Evolutionary conservation across 2,797 vertebrate genomes (phyloP), one percentile per base, ranked within the genome.

Genomic region (Danio jaintianensis): DNA sequence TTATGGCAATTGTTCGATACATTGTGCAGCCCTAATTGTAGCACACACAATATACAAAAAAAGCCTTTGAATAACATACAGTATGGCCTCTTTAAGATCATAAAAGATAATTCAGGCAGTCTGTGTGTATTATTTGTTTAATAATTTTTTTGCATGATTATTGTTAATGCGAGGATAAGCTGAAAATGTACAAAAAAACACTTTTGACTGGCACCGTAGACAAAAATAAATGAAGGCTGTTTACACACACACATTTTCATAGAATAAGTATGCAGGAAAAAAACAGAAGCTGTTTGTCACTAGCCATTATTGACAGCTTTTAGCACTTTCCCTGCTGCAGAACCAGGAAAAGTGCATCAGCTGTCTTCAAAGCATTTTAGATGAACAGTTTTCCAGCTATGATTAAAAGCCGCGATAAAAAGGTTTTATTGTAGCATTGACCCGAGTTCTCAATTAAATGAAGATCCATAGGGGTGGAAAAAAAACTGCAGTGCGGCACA

Each of bases 361-460:
- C 66, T 18, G 36, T 38, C 43, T 61, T 69, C 12, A 40, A 10
- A 68, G 29, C 10, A 3, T 48, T 36, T 36, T 75, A 61, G 76
- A 61, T 78, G 5, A 61, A 78, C 66, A 29, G 66, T 78, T 78
- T 52, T 69, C 36, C 22, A 48, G 22, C 64, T 15, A 61, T 78
- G 43, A 78, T 70, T 61, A 78, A 78, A 78, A 61, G 18, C 53
- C 55, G 12, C 7, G 13, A 22, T 70, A 42, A 70, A 78, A 29
- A 50, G 53, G 43, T 78, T 69, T 78, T 61, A 78, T 78, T 72
- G 67, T 52, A 36, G 48, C 38, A 53, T 62, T 63, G 68, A 53
- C 78, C 59, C 59, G 52, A 18, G 47, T 53, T 42, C 20, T 55
- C 45, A 5, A 13, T 18, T 63, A 79, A 79, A 72, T 62, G 68